Evolutionary conservation across 2,113 vertebrate genomes (phyloP), one percentile per base, ranked within the genome.

Genomic region (Neotoma lepida): DNA sequence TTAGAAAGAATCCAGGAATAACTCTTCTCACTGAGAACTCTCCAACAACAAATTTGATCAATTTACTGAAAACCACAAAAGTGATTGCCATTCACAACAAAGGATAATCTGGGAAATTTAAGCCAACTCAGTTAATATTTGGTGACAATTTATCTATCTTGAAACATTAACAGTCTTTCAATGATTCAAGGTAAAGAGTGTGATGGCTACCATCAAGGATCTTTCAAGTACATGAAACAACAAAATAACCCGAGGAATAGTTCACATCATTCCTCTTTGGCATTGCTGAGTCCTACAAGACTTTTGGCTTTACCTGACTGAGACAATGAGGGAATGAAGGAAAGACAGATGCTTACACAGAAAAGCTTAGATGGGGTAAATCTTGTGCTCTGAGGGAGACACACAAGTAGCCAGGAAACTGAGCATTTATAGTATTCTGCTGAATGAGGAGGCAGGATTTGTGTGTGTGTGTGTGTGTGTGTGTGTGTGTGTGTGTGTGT

Each of bases 81-180:
- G 26, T 20, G 3, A 49, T 44, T 85, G 49, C 9, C 17, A 22
- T 64, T 84, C 18, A 46, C 10, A 4, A 88, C 49, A 51, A 95
- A 93, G 28, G 41, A 6, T n/a, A 56, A 91, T 33, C 20, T 20
- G 91, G 68, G 9, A 95, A 94, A 78, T 20, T 54, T 87, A 90
- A 82, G 17, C 0, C 35, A 74, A 68, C 73, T 94, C 18, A 85
- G 64, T 4, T 86, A 84, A 73, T n/a, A 24, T 33, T 94, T 54
- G 22, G 71, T 56, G 26, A 49, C 33, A 89, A 71, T 56, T 70
- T 84, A 10, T 82, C 24, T n/a, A 4, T 58, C 33, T 71, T 71
- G 17, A 77, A 76, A 61, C 22, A 17, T 54, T 81, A n/a, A 49
- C 33, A 86, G 10, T 13, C 8, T 20, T 70, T 63, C 88, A 88